A percentile compares a stretch with the other conserved stretches of the same genome.
Evolutionary conservation across 1,140 invertebrate genomes (phyloP).

Genomic region (Melipona quadrifasciata): DNA sequence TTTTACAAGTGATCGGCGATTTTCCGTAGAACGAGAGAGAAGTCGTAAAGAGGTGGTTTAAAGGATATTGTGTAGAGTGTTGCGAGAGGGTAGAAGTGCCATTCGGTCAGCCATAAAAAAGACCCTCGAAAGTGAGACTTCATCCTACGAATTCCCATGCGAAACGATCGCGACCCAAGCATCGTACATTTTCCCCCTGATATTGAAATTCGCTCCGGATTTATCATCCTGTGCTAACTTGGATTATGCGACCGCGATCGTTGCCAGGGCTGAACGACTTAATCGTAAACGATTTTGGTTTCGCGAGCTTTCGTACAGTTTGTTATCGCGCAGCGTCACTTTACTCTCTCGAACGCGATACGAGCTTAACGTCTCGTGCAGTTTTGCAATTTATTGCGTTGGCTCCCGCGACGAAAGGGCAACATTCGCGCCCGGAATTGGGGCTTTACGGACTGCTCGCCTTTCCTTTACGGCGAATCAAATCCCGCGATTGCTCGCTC

Average conservation of each 20-base stretch:
- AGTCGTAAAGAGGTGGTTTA: constrained; percentile 28
- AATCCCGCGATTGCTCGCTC: neutral
- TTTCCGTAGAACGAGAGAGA: neutral
- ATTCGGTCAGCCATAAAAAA: constrained; percentile 31
- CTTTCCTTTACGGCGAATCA: constrained; percentile 7
- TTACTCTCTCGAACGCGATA: neutral
- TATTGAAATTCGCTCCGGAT: constrained; percentile 52
- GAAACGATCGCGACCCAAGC: neutral
- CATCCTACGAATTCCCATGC: neutral
- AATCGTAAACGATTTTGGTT: neutral
- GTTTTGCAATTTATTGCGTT: neutral
- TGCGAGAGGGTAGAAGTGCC: neutral
- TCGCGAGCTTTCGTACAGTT: neutral
- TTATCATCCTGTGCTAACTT: constrained; percentile 21
- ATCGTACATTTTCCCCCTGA: constrained; percentile 25
- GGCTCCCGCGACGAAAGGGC: too few species aligned
- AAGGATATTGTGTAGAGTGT: constrained; percentile 34
- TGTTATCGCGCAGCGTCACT: accelerated
- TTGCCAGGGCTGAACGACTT: neutral
- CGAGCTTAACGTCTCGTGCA: neutral
- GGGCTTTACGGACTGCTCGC: constrained; percentile 8
- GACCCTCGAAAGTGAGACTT: constrained; percentile 21
- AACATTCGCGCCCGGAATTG: neutral
- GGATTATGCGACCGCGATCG: neutral
- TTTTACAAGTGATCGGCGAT: neutral